Evolutionary conservation across 2,797 vertebrate species (phyloP).

Genomic region (Enteromius radiatus): DNA sequence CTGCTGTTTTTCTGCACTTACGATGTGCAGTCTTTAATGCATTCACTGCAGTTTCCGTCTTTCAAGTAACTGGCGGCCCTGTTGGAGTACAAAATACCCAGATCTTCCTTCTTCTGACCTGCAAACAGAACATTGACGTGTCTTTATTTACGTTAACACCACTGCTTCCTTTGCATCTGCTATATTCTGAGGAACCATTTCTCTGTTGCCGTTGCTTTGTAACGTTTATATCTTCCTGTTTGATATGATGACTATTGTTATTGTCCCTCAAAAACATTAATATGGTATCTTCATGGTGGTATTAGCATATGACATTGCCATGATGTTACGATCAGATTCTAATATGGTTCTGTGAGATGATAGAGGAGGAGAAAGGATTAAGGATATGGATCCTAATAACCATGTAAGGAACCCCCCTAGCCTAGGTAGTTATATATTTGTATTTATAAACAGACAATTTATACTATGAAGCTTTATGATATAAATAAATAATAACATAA

Average conservation of each 20-base stretch:
- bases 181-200: neutral
- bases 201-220: neutral
- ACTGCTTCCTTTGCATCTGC: neutral
- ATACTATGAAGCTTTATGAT: neutral
- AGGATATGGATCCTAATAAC: neutral
- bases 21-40: slow-evolving; percentile 88
- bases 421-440: neutral
- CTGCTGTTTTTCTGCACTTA: slow-evolving; percentile 66
- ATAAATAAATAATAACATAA: neutral
- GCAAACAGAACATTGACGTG: neutral
- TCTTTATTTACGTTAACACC: neutral
- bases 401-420: neutral
- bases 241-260: neutral
- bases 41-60: slow-evolving; percentile 87
- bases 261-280: neutral
- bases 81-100: slow-evolving; percentile 88
- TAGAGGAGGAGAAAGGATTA: neutral
- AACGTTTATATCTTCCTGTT: neutral
- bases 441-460: neutral
- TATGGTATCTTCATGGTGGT: neutral
- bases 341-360: neutral
- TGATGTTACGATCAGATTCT: neutral
- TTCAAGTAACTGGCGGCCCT: slow-evolving; percentile 90
- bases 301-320: neutral
- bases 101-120: slow-evolving; percentile 83